Evolutionary conservation across 2,888 invertebrate species (phyloP), one percentile per base, ranked within the genome.

Genomic region (Leucania comma): DNA sequence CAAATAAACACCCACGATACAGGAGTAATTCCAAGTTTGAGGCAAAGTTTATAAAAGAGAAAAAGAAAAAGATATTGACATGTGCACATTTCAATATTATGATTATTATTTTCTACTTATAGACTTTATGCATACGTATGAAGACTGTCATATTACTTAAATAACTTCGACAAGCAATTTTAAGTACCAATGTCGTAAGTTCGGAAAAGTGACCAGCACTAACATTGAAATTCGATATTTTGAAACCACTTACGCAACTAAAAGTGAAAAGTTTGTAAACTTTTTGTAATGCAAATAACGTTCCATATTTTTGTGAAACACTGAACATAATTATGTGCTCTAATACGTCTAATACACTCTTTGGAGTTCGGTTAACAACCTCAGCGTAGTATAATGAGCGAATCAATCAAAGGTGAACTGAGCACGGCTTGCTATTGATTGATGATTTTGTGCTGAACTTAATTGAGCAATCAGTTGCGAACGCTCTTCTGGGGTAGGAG

Each of bases 381-480:
- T 72, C 76, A 61, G 70, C 65, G 67, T 59, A 75, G 72, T 80
- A 80, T 83, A 84, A 86, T 86, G 85, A 87, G 82, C 63, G 62
- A 72, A 88, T 86, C 86, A 84, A 87, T 88, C 86, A 88, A 82
- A 81, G 81, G 80, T 76, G 73, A 79, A 75, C 77, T 56, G 76
- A 75, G 68, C 73, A 75, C 73, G 54, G 79, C 72, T 79, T 83
- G 79, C 68, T 67, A 83, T 83, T 83, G 83, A 84, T 80, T 83
- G 78, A 84, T 85, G 83, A 81, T 78, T 85, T 75, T 75, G 69
- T 81, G 76, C 79, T 68, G 63, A 77, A 72, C 78, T 79, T 83
- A 80, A 85, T 85, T 86, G 81, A 81, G 81, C 78, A 81, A 81
- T 83, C 77, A 82, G 82, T 77, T 72, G 70, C 54, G 61, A 74